These are phyloP conservation scores for Chamaetylas fuelleborni DNA, from an alignment of 2,113 vertebrate genomes.

Conservation along the genomic window DNA sequence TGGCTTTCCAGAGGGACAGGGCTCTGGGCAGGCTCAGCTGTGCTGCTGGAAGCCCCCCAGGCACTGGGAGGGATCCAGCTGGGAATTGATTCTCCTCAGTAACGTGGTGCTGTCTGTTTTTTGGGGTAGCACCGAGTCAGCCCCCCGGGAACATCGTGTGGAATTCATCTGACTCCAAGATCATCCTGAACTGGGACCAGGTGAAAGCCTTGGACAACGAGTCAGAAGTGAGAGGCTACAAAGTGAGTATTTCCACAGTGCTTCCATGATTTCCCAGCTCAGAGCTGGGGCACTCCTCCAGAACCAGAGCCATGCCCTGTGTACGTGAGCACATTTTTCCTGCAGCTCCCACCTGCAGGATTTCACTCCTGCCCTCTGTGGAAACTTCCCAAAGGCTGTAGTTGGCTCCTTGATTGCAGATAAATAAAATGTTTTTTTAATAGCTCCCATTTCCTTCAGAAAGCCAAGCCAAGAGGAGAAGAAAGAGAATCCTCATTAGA, in stretches of 20 bases:
- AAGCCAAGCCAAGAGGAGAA: slow-evolving; percentile 6
- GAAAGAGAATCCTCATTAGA: neutral
- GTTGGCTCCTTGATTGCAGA: neutral
- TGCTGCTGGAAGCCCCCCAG: neutral
- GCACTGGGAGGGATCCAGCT: neutral
- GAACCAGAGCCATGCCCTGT: neutral
- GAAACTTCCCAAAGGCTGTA: neutral
- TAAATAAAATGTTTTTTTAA: slow-evolving; percentile 16
- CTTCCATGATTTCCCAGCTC: neutral
- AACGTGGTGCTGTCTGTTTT: neutral
- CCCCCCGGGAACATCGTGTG: slow-evolving; percentile 93
- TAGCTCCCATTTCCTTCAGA: slow-evolving; percentile 13
- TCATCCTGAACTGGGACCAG: slow-evolving; percentile 96
- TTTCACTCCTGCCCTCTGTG: neutral
- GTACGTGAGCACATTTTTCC: accelerated
- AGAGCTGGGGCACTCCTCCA: neutral
- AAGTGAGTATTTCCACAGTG: slow-evolving; percentile 77
- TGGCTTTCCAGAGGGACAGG: neutral
- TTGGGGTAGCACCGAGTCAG: slow-evolving; percentile 87
- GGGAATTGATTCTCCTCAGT: neutral
- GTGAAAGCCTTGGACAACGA: slow-evolving; percentile 96
- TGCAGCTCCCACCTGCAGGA: neutral
- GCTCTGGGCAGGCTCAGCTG: neutral
- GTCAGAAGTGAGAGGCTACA: slow-evolving; percentile 97
- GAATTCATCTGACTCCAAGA: slow-evolving; percentile 96